A percentile compares a stretch with the other conserved stretches of the same genome.
Evolutionary conservation across 1,140 invertebrate genomes (phyloP).

Genomic region (Tetraneura akinire): DNA sequence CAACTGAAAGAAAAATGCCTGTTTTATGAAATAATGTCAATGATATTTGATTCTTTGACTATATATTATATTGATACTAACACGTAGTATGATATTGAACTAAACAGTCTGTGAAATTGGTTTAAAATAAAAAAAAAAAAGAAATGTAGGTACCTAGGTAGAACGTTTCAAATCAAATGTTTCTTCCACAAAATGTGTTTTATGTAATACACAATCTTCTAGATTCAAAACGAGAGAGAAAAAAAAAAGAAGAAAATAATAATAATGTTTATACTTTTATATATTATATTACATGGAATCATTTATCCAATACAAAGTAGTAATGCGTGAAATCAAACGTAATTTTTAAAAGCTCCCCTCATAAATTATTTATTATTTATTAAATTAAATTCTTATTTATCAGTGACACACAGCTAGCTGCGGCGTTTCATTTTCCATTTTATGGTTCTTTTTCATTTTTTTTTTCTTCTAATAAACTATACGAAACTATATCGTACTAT

Average conservation of each 20-base stretch:
- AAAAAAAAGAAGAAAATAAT: background rate
- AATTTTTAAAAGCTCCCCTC: background rate
- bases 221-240: no score
- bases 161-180: background rate
- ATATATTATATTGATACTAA: no score
- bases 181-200: background rate
- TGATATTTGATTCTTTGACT: background rate
- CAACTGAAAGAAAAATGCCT: background rate
- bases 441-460: no score
- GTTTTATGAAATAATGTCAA: constrained; percentile 15
- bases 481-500: no score
- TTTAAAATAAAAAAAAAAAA: background rate
- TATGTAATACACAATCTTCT: background rate
- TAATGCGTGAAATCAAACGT: background rate
- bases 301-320: background rate
- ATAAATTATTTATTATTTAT: background rate
- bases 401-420: constrained; percentile 24
- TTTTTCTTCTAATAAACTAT: background rate
- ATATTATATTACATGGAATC: background rate
- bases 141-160: no score
- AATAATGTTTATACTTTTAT: background rate
- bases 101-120: constrained; percentile 39
- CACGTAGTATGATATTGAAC: background rate
- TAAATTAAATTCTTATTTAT: constrained; percentile 21
- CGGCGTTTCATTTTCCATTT: background rate